phyloP scores from a whole-genome alignment of 2,797 vertebrate species.

The Phalloptychus januarius region DNA sequence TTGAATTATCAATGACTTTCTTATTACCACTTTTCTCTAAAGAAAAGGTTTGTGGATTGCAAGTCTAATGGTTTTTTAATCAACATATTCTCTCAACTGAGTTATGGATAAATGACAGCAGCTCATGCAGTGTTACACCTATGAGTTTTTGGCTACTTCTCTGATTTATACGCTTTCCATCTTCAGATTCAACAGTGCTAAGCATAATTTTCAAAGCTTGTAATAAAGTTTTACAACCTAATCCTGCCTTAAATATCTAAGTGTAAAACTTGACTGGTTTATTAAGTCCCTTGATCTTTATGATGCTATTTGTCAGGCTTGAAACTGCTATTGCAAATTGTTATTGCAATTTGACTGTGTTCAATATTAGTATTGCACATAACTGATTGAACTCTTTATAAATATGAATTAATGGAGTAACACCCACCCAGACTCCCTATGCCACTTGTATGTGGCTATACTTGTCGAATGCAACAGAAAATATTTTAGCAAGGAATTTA shows the following conservation, averaged over 20 bases:
- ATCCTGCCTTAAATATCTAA: not conserved
- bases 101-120: not conserved
- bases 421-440: not conserved
- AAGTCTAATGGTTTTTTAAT: not conserved
- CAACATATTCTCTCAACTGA: not conserved
- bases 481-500: not conserved
- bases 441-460: not conserved
- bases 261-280: not conserved
- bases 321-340: not conserved
- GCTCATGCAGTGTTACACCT: not conserved
- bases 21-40: not conserved
- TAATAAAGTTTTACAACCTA: not conserved
- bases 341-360: not conserved
- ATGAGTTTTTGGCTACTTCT: not conserved
- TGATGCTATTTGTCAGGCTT: not conserved
- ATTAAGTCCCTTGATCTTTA: not conserved
- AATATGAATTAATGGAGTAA: not conserved
- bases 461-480: not conserved
- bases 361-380: not conserved
- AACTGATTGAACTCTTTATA: not conserved
- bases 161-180: not conserved
- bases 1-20: not conserved
- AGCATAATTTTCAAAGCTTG: not conserved
- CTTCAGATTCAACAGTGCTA: not conserved
- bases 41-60: not conserved